Conservation (phyloP, 2,888 invertebrate genomes). For the Drosophila algonquin region DNA sequence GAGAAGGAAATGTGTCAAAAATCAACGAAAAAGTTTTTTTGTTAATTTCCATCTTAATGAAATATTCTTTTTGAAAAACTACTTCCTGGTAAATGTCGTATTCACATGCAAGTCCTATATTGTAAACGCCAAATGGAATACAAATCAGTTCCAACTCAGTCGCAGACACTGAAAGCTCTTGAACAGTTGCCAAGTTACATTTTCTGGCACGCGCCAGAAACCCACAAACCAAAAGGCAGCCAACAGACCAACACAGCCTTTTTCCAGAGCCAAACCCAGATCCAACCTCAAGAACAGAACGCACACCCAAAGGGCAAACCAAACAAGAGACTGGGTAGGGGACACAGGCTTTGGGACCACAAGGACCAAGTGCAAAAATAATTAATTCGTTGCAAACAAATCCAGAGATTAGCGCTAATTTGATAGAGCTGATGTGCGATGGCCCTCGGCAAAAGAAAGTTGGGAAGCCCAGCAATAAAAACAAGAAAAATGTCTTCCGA, state of each 20-base stretch:
- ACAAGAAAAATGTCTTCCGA: slow-evolving; percentile 25
- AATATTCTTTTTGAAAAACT: neutral
- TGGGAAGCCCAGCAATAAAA: slow-evolving; percentile 20
- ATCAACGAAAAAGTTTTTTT: too few species aligned
- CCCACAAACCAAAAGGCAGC: slow-evolving; percentile 45
- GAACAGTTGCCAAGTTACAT: slow-evolving; percentile 44
- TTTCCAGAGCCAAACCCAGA: neutral
- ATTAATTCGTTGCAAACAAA: slow-evolving; percentile 66
- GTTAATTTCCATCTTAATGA: too few species aligned
- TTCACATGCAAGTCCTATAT: slow-evolving; percentile 1
- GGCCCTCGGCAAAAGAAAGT: slow-evolving; percentile 28
- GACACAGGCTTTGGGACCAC: slow-evolving; percentile 6
- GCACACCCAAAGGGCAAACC: slow-evolving; percentile 30
- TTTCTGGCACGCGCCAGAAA: slow-evolving; percentile 46
- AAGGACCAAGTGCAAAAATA: slow-evolving; percentile 62
- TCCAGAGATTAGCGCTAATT: slow-evolving; percentile 60
- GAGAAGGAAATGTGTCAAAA: too few species aligned
- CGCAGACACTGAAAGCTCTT: slow-evolving; percentile 35
- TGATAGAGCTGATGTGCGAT: slow-evolving; percentile 49
- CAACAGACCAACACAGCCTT: slow-evolving; percentile 5
- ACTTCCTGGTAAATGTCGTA: neutral
- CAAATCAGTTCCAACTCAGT: slow-evolving; percentile 41
- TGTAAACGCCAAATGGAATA: slow-evolving; percentile 21
- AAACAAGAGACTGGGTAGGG: slow-evolving; percentile 12
- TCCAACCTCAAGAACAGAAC: slow-evolving; percentile 13